These are phyloP conservation scores for Agapornis roseicollis DNA, from an alignment of 2,113 vertebrate species.

Conservation along the genomic window DNA sequence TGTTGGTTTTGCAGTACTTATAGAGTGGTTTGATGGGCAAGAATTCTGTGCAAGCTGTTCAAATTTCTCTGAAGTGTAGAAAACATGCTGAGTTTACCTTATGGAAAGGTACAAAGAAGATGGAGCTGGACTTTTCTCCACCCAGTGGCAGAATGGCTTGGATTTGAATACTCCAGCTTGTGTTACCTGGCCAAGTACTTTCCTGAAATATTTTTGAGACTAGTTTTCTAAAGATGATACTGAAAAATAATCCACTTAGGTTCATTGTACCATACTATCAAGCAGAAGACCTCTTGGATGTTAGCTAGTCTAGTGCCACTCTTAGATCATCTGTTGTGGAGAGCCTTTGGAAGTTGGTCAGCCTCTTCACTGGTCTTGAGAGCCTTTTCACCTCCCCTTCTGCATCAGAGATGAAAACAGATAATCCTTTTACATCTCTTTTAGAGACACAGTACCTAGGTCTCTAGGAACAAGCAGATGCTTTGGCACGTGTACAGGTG, in stretches of 20 bases:
- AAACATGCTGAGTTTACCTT: not conserved
- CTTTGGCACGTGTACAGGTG: not conserved
- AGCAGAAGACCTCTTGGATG: not conserved
- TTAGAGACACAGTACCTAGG: accelerated
- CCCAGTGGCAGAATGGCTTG: not conserved
- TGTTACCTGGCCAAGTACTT: accelerated
- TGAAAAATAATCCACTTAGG: not conserved
- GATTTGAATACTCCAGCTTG: not conserved
- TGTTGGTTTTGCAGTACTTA: not conserved
- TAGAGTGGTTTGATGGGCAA: not conserved
- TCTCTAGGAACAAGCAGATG: not conserved
- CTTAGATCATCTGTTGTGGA: not conserved
- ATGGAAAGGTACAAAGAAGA: not conserved
- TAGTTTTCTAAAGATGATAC: not conserved
- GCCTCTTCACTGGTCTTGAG: too few species aligned
- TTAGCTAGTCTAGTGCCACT: not conserved
- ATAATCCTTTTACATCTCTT: not conserved
- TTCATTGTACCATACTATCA: accelerated
- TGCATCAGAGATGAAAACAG: not conserved
- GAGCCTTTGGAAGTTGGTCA: not conserved
- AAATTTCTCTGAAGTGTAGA: not conserved
- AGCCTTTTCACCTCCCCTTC: accelerated
- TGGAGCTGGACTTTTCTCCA: not conserved
- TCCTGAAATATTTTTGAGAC: not conserved
- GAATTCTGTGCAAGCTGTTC: not conserved